Evolutionary conservation across 2,888 invertebrate genomes (phyloP).

Genomic region (Doris montereyensis): DNA sequence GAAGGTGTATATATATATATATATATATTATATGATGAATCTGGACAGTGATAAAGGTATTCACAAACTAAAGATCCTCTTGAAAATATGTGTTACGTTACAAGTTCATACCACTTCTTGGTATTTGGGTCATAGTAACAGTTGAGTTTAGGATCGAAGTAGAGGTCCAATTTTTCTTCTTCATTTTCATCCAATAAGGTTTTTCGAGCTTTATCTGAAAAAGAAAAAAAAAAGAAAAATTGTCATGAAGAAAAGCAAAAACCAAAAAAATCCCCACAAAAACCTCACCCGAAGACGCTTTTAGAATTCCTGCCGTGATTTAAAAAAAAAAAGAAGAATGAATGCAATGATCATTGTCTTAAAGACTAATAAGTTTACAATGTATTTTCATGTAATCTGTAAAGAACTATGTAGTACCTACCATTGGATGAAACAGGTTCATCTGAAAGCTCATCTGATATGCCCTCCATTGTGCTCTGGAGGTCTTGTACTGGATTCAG

Average conservation of each 20-base stretch:
- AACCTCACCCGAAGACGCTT: too few relatives aligned
- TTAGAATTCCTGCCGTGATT: too few relatives aligned
- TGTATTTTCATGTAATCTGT: too few relatives aligned
- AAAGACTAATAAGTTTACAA: too few relatives aligned
- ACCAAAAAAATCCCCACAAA: not conserved
- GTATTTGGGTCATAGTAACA: slow-evolving; percentile 72
- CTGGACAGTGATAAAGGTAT: too few relatives aligned
- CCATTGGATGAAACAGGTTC: slow-evolving; percentile 8
- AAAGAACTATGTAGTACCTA: too few relatives aligned
- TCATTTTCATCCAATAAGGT: slow-evolving; percentile 49
- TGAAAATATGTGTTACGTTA: too few relatives aligned
- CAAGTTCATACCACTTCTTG: slow-evolving; percentile 70
- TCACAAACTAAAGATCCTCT: too few relatives aligned
- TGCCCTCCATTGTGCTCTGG: slow-evolving; percentile 44
- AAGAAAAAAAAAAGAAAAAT: not conserved
- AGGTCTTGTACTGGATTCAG: slow-evolving; percentile 51
- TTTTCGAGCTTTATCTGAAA: not conserved
- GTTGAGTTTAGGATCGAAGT: slow-evolving; percentile 70
- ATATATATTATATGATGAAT: too few relatives aligned
- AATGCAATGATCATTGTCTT: too few relatives aligned
- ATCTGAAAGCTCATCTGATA: slow-evolving; percentile 41
- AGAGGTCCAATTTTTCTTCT: slow-evolving; percentile 69
- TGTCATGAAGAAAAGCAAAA: not conserved
- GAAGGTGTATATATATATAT: too few relatives aligned
- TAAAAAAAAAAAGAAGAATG: too few relatives aligned